Conservation (phyloP, 2,888 invertebrate genomes). For the Pyrochroa serraticornis region DNA sequence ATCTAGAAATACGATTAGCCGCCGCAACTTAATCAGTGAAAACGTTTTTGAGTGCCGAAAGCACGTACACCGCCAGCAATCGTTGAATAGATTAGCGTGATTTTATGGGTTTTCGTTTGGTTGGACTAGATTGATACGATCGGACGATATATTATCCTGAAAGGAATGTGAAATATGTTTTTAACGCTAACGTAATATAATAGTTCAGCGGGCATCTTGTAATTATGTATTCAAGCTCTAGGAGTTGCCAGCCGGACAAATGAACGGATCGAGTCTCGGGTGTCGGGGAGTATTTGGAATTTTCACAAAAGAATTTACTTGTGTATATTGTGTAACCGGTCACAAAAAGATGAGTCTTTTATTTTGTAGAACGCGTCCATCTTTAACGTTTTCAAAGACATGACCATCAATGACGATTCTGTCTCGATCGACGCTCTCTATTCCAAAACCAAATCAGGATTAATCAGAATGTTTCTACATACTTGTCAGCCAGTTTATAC, state of each 20-base stretch:
- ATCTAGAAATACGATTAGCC: not conserved
- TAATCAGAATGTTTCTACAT: no score
- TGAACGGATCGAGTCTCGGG: not conserved
- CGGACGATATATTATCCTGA: not conserved
- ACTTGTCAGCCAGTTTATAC: no score
- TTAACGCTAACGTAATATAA: not conserved
- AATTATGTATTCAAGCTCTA: conserved; percentile 6
- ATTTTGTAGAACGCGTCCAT: no score
- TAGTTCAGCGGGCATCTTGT: conserved; percentile 2
- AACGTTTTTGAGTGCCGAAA: not conserved
- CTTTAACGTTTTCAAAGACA: no score
- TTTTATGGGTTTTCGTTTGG: not conserved
- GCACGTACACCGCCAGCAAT: not conserved
- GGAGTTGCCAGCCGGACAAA: conserved; percentile 1
- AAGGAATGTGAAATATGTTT: conserved; percentile 2
- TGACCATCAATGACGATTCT: no score
- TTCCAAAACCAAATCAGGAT: no score
- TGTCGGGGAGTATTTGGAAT: conserved; percentile 5
- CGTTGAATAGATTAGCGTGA: no score
- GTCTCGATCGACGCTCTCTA: no score
- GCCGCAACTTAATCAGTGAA: not conserved
- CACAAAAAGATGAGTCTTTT: no score
- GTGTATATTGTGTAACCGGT: no score
- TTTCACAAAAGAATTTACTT: conserved; percentile 5
- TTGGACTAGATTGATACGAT: not conserved